Percentiles rank a stretch among this genome's conserved stretches.
Conservation (phyloP, 2,113 vertebrate genomes). For the Campylorhamphus procurvoides region DNA sequence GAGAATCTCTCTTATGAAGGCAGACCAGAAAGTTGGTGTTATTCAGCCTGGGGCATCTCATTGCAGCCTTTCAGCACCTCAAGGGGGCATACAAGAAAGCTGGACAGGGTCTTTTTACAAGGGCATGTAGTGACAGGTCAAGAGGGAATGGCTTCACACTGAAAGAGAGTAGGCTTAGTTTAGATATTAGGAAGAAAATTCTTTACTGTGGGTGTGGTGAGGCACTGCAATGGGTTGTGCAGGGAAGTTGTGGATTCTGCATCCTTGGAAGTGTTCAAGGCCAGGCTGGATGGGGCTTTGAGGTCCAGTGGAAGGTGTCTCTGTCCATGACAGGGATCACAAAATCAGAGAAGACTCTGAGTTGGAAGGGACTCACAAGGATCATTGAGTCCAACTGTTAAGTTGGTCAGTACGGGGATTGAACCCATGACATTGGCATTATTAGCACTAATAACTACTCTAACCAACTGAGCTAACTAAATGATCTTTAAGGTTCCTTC, state of each 20-base stretch:
- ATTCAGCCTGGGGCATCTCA: background rate
- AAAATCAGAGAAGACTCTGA: background rate
- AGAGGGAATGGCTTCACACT: background rate
- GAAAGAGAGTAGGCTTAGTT: background rate
- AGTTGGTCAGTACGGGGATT: background rate
- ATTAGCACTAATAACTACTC: background rate
- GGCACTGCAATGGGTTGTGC: background rate
- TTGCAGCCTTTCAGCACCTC: background rate
- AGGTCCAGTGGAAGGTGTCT: background rate
- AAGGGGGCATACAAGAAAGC: background rate
- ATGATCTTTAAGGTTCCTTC: background rate
- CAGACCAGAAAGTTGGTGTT: background rate
- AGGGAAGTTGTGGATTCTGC: background rate
- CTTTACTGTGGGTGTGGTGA: background rate
- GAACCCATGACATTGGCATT: background rate
- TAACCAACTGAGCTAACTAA: background rate
- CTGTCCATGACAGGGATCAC: background rate
- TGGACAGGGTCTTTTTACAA: background rate
- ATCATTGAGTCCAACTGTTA: background rate
- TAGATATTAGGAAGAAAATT: background rate
- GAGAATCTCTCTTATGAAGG: background rate
- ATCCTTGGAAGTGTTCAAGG: background rate
- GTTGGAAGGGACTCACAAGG: background rate
- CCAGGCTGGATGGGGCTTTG: background rate
- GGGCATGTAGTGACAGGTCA: too few relatives aligned